Evolutionary conservation across 2,888 invertebrate genomes (phyloP), one percentile per base, ranked within the genome.

Genomic region (Linnaemya tessellans): DNA sequence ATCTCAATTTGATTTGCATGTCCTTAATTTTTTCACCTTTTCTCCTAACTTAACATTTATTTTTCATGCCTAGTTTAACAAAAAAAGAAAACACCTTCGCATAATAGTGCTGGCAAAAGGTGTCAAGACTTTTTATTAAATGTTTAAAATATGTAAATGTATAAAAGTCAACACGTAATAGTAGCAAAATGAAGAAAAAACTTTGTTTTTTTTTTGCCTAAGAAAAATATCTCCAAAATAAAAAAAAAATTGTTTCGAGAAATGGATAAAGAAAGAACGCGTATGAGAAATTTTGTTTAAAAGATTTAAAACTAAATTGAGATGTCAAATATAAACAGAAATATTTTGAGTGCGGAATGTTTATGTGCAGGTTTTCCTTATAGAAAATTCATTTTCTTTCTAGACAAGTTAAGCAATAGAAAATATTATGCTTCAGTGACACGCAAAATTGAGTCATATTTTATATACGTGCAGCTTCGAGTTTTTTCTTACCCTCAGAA

Each of bases 1-100:
- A 84, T 80, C 70, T 84, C 73, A 75, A 80, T 80, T 84, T 75
- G 74, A 84, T 84, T 84, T 84, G 80, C 80, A 84, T 84, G 68
- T 58, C 30, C 75, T 80, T 84, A 80, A 80, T 75, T 75, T 80
- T 62, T 77, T 80, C 60, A 70, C 64, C 64, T 75, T 75, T 74
- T 43, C 30, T 25, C 1, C n/a, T 20, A 64, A 46, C 35, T 46
- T 46, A 46, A 13, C 35, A 56, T 54, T 51, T 58, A 56, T 41
- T 51, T 58, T 74, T 38, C 13, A 41, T 58, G 51, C 58, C 64
- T 20, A 11, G 30, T 68, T 75, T 62, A 64, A 75, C 60, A 51
- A 67, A 2, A 20, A 38, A 43, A 41, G 8, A 54, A 54, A 64
- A 65, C 20, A 64, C 43, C 56, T 62, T 75, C 51, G 22, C 20